Evolutionary conservation across 2,888 invertebrate genomes (phyloP), one percentile per base, ranked within the genome.

Genomic region (Erebia aethiops): DNA sequence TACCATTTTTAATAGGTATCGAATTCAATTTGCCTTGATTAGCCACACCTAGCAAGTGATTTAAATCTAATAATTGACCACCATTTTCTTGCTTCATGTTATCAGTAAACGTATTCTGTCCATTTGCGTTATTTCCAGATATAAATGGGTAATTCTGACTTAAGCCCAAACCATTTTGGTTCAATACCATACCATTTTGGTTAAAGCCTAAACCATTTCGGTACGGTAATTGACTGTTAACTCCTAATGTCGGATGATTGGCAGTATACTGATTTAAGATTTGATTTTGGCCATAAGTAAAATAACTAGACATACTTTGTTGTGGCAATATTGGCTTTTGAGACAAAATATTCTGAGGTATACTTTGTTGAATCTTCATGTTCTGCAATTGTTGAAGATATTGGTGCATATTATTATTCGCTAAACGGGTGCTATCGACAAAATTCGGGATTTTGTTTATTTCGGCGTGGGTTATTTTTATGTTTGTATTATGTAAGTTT

Each of bases 21-120:
- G 75, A 57, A 77, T 84, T 75, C 75, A 84, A 84, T 84, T 86
- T 84, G 52, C 71, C 72, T 10, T 68, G 67, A 81, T 87, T 83
- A 67, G 85, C 76, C 71, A 82, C 78, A 65, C 78, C 77, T 2
- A 74, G 35, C 26, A 79, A 73, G 70, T 72, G 81, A 76, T 74
- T 77, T 74, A 77, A 80, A 81, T 76, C 77, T 66, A 51, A 72
- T 72, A 77, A 75, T 77, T 74, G 72, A 26, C 14, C 62, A 51
- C 65, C 61, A 72, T 71, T 74, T 63, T 10, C 69, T 64, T 71
- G 71, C 57, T 72, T 69, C 11, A 35, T 65, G 67, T 75, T 73
- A 69, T 64, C 67, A 58, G 65, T 43, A 56, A 63, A 57, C 18
- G 64, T 72, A 52, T 41, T 64, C 11, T 52, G 64, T 54, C 35